Evolutionary conservation across 1,140 invertebrate species (phyloP), one percentile per base, ranked within the genome.

Genomic region (Eumaeus atala): DNA sequence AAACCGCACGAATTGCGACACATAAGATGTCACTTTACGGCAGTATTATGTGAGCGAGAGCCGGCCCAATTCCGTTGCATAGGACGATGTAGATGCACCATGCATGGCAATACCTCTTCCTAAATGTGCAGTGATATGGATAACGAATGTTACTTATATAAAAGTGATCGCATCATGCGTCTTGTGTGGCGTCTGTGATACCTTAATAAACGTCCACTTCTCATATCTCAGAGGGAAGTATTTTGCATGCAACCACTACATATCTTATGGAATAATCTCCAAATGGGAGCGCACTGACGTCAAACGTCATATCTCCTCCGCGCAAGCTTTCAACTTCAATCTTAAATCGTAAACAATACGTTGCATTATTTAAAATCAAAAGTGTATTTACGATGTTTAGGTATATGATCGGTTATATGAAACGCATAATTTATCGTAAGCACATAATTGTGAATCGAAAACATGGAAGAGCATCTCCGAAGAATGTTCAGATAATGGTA

Each of bases 221-320:
- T 73, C 78, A 84, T 81, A 86, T 82, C 80, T 80, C 72, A 73
- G 71, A 74, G 72, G 78, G 78, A 82, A 84, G 82, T 81, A 76
- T 77, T 84, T 82, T 82, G 77, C 82, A 82, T 85, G 71, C 73
- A 73, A 66, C 68, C 51, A 68, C 70, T 68, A 82, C 69, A 68
- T 79, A 85, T 85, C 82, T 82, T 78, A 76, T 73, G 70, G 73
- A 76, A 74, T 72, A 72, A 86, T 86, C 82, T 79, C 63, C 56
- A 79, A 84, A 84, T 63, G 70, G 63, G 74, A 76, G 70, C 75
- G 73, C 56, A 48, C 53, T 48, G 51, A 50, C 54, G 49, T 37
- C 36, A 63, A 65, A 65, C 54, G 51, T 38, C 52, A 28, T 61
- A 64, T 47, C 55, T 38, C 37, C 11, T 9, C 17, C 52, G 50